A percentile compares a stretch with the other conserved stretches of the same genome.
These are phyloP conservation scores for Drosophila melanosoma DNA, from an alignment of 2,888 invertebrate species.

Conservation along the genomic window DNA sequence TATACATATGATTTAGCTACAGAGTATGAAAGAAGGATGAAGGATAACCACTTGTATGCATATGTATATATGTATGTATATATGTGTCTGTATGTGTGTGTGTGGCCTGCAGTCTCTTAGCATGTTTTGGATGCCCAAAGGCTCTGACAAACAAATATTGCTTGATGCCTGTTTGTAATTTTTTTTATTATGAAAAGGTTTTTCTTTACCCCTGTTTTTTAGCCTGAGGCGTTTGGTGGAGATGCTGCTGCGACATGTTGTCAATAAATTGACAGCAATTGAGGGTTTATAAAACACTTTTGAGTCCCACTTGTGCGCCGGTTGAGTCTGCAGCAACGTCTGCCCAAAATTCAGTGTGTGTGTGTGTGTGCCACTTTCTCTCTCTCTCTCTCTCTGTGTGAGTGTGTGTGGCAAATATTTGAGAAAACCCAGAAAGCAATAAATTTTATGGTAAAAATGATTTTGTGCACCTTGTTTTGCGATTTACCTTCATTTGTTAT, in stretches of 20 bases:
- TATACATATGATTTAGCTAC: not conserved
- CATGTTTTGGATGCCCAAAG: constrained; percentile 57
- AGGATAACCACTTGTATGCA: constrained; percentile 7
- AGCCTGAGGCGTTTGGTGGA: constrained; percentile 56
- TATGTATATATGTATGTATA: constrained; percentile 8
- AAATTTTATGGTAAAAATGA: constrained; percentile 76
- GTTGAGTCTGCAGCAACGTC: constrained; percentile 15
- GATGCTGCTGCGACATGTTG: constrained; percentile 72
- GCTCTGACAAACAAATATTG: constrained; percentile 70
- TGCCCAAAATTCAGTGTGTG: constrained; percentile 3
- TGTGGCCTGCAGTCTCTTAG: constrained; percentile 38
- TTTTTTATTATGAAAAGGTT: constrained; percentile 7
- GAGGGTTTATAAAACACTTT: constrained; percentile 80
- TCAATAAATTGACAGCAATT: constrained; percentile 82
- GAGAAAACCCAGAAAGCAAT: constrained; percentile 68
- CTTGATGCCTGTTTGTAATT: constrained; percentile 26
- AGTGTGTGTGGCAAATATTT: constrained; percentile 48
- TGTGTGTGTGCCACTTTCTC: not conserved
- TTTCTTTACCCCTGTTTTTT: constrained; percentile 33
- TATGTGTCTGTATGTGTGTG: constrained; percentile 11
- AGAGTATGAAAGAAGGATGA: not conserved
- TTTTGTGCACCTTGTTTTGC: constrained; percentile 64
- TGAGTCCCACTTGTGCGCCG: constrained; percentile 37
- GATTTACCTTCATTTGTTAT: constrained; percentile 39
- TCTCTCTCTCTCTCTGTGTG: constrained; percentile 6